Evolutionary conservation across 2,797 vertebrate genomes (phyloP).

Genomic region (Propithecus deckenii): DNA sequence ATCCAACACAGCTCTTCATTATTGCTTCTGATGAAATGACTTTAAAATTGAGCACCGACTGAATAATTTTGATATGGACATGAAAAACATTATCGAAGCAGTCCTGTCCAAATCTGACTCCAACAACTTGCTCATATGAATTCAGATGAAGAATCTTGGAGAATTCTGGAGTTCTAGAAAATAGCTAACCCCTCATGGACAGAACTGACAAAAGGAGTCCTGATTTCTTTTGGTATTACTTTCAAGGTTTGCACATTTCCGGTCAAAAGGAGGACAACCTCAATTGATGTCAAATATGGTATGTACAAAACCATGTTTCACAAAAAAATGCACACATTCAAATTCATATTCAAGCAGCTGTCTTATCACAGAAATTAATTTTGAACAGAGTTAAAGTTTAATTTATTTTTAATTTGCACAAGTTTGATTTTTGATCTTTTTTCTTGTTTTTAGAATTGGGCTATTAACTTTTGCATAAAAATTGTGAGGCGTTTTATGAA

Average conservation of each 20-base stretch:
- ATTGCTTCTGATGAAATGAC: not conserved
- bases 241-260: not conserved
- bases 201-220: not conserved
- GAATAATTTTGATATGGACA: not conserved
- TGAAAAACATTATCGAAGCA: not conserved
- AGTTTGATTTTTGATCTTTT: conserved; percentile 28
- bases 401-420: conserved; percentile 47
- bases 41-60: not conserved
- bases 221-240: not conserved
- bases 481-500: not conserved
- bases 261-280: not conserved
- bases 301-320: not conserved
- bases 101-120: not conserved
- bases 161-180: not conserved
- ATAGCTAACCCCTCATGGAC: not conserved
- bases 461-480: conserved; percentile 35
- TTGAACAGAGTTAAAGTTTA: conserved; percentile 28
- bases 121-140: not conserved
- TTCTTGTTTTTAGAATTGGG: not conserved
- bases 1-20: not conserved
- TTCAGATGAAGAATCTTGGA: not conserved
- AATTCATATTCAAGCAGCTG: not conserved
- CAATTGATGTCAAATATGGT: not conserved
- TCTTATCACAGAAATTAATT: conserved; percentile 30
- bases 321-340: not conserved